These are phyloP conservation scores for Drosophila malerkotliana DNA, from an alignment of 1,140 invertebrate species.

Conservation along the genomic window DNA sequence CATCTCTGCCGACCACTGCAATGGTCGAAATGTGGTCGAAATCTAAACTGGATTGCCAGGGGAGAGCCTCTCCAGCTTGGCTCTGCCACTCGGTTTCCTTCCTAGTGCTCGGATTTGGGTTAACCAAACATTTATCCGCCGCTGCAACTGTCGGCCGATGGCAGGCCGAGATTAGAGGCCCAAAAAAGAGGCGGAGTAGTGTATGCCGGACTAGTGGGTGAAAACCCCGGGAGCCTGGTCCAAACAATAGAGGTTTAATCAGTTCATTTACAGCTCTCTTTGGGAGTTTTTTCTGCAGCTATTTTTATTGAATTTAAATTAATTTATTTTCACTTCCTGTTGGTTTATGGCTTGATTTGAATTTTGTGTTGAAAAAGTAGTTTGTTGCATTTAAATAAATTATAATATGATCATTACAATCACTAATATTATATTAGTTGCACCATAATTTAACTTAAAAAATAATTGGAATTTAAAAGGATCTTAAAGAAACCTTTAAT, in stretches of 20 bases:
- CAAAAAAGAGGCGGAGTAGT: neutral
- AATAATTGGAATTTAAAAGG: no score
- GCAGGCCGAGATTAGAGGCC: neutral
- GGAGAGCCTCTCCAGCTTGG: constrained; percentile 28
- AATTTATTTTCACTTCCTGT: neutral
- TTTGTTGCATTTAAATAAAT: neutral
- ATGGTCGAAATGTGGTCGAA: constrained; percentile 59
- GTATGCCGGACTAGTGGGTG: constrained; percentile 23
- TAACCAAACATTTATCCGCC: constrained; percentile 66
- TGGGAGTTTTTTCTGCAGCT: neutral
- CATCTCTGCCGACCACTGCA: constrained; percentile 20
- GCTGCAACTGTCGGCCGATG: constrained; percentile 14
- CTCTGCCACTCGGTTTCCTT: constrained; percentile 52
- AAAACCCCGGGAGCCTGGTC: constrained; percentile 4
- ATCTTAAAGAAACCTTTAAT: no score
- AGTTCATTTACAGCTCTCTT: constrained; percentile 12
- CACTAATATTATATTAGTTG: neutral
- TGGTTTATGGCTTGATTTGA: neutral
- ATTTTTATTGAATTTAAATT: constrained; percentile 3
- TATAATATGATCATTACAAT: neutral
- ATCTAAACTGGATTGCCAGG: constrained; percentile 74
- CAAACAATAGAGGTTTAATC: constrained; percentile 29
- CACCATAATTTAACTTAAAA: no score
- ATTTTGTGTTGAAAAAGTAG: neutral
- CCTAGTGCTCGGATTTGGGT: constrained; percentile 73